Evolutionary conservation across 2,113 vertebrate genomes (phyloP).

Genomic region (Catharus fuscescens): DNA sequence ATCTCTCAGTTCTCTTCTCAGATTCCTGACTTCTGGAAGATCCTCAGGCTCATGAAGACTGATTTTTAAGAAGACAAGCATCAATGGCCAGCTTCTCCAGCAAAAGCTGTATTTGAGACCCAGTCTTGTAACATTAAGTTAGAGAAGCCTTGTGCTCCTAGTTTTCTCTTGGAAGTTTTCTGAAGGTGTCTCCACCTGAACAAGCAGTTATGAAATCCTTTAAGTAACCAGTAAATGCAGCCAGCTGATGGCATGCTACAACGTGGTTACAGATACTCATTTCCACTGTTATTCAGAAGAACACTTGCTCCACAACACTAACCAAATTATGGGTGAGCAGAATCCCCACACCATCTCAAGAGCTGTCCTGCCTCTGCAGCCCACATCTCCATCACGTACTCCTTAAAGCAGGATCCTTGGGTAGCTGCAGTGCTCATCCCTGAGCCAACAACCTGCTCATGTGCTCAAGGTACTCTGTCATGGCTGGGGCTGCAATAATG

Average conservation of each 20-base stretch:
- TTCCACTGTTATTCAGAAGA: not conserved
- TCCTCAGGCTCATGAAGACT: not conserved
- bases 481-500: not conserved
- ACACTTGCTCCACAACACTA: not conserved
- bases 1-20: not conserved
- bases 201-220: not conserved
- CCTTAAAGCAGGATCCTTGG: not conserved
- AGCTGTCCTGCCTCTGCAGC: not conserved
- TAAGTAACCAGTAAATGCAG: not conserved
- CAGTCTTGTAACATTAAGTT: not conserved
- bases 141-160: not conserved
- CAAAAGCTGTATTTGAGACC: not conserved
- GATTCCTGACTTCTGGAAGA: not conserved
- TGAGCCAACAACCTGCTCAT: not conserved
- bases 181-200: not conserved
- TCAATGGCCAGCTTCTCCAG: not conserved
- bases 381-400: fast-evolving
- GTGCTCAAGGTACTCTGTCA: not conserved
- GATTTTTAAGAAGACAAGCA: not conserved
- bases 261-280: not conserved
- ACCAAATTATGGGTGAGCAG: not conserved
- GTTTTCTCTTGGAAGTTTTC: not conserved
- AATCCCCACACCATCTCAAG: not conserved
- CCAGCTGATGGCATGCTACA: not conserved
- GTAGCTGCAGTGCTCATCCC: not conserved